Conservation (phyloP, 2,888 invertebrate genomes). For the Tiliacea aurago region DNA sequence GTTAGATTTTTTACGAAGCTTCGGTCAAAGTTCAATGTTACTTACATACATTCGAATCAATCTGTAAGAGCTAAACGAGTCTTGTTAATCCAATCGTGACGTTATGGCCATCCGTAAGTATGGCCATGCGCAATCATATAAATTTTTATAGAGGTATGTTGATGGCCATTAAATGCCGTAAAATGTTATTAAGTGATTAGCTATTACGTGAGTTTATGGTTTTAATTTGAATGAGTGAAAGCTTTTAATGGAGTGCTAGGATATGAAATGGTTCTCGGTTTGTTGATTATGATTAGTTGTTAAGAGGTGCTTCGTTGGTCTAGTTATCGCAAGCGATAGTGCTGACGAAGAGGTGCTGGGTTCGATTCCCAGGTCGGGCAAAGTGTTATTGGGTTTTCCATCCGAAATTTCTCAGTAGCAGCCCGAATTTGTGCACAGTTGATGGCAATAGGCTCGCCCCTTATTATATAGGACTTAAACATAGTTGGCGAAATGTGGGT, state of each 20-base stretch:
- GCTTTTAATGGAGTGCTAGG: constrained; percentile 19
- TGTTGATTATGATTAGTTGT: neutral
- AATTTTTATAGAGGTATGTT: constrained; percentile 36
- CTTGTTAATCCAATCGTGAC: constrained; percentile 54
- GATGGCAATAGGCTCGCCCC: neutral
- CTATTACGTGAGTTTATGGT: constrained; percentile 36
- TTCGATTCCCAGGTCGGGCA: neutral
- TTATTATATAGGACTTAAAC: neutral
- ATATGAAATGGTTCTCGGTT: neutral
- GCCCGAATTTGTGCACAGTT: neutral
- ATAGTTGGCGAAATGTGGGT: neutral
- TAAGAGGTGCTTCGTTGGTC: neutral
- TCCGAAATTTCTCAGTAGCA: neutral
- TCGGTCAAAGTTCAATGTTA: constrained; percentile 66
- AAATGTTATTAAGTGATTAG: constrained; percentile 51
- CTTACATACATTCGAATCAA: constrained; percentile 49
- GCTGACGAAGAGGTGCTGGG: neutral
- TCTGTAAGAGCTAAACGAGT: constrained; percentile 42
- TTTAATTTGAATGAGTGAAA: constrained; percentile 27
- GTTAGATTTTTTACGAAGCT: constrained; percentile 51
- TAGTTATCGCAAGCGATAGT: too few relatives aligned
- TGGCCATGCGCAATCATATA: constrained; percentile 37
- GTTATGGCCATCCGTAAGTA: constrained; percentile 26
- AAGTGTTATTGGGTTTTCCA: neutral
- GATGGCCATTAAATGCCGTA: constrained; percentile 18